Base-by-base conservation (phyloP, 2,797 vertebrate genomes). In the Oryzias dopingdopingensis region DNA sequence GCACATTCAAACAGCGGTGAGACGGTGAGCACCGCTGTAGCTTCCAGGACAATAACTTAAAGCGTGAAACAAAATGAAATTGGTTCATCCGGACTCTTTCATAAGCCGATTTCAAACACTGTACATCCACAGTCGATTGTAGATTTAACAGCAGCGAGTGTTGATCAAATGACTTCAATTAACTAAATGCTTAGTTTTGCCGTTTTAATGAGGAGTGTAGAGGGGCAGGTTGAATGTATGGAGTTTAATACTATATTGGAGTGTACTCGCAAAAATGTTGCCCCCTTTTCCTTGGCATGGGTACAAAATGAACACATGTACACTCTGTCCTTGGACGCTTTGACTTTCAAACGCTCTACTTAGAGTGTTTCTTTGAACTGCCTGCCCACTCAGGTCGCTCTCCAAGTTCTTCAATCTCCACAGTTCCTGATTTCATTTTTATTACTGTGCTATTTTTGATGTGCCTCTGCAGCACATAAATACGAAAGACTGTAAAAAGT, bases 41-140 rank as follows among this genome's bases (percentile, higher is more conserved):
- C 66, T 64, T 82, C 71, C 73, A 79, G 78, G 65, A 74, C 65
- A 85, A 80, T 73, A 74, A 78, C 60, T 74, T 70, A 71, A 48
- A 58, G 57, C 12, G 14, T 46, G 45, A 51, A 67, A 76, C 2
- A 52, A 65, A 49, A 66, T 47, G 8, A 55, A n/a, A 10, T 1
- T 15, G 52, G 54, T 47, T 52, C 37, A 47, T 63, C 62, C 69
- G 24, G 44, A 62, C 24, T 67, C 54, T 8, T 2, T 18, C 23
- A 7, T 24, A 10, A 14, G 12, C 42, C 2, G 18, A 44, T 47
- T 64, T 59, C 29, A 50, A 72, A 71, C 57, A 69, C 59, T 77
- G 51, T 56, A 70, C 56, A 64, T 65, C 59, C 64, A 70, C 69
- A 70, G 20, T 42, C 49, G 71, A 81, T 55, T 75, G 67, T 48